phyloP scores from a whole-genome alignment of 1,140 invertebrate genomes.

The Hypothenemus hampei region DNA sequence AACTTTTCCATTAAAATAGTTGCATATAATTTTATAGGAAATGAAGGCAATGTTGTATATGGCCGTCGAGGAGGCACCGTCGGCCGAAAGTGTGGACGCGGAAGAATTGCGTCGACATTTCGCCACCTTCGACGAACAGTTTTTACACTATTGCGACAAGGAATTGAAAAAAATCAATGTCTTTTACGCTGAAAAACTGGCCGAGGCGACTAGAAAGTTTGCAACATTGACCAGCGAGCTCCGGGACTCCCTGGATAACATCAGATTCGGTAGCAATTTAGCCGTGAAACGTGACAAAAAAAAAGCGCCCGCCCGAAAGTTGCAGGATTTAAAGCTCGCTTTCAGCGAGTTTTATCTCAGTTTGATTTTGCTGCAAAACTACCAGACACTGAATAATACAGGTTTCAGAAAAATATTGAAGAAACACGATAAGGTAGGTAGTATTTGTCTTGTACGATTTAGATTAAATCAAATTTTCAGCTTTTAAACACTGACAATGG shows the following conservation, averaged over 20 bases:
- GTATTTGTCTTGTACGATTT: too few relatives aligned
- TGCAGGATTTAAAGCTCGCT: slow-evolving; percentile 83
- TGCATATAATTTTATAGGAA: too few relatives aligned
- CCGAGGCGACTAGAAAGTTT: slow-evolving; percentile 79
- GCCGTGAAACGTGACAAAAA: slow-evolving; percentile 27
- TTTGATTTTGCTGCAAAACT: slow-evolving; percentile 71
- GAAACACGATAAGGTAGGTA: slow-evolving; percentile 82
- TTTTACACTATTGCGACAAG: slow-evolving; percentile 80
- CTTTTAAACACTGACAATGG: slow-evolving; percentile 56
- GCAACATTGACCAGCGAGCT: slow-evolving; percentile 70
- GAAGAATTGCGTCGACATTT: slow-evolving; percentile 67
- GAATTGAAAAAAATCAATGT: slow-evolving; percentile 84
- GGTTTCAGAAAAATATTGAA: slow-evolving; percentile 92
- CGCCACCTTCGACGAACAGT: slow-evolving; percentile 78
- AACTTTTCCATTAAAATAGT: too few relatives aligned
- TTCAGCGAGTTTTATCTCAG: slow-evolving; percentile 91
- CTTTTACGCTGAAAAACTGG: slow-evolving; percentile 85
- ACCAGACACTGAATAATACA: slow-evolving; percentile 82
- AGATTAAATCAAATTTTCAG: slow-evolving; percentile 40
- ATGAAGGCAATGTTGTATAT: slow-evolving; percentile 72
- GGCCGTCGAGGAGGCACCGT: slow-evolving; percentile 67
- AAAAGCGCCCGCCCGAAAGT: slow-evolving; percentile 58
- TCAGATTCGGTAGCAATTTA: slow-evolving; percentile 44
- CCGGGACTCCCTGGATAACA: slow-evolving; percentile 51
- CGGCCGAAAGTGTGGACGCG: slow-evolving; percentile 60